Evolutionary conservation across 2,113 vertebrate species (phyloP).

Genomic region (Rafetus swinhoei): DNA sequence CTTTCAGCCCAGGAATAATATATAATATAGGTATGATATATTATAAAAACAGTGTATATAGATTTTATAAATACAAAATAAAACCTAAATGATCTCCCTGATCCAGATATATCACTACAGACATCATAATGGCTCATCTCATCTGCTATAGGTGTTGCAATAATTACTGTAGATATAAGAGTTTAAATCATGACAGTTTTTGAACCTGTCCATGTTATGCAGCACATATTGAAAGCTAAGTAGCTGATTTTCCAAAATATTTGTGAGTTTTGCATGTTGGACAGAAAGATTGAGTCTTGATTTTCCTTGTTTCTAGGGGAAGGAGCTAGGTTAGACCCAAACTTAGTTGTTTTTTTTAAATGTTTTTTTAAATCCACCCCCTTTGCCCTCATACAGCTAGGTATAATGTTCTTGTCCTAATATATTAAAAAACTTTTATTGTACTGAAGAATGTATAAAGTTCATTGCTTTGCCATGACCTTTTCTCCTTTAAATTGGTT

Average conservation of each 20-base stretch:
- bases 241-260: neutral
- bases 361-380: conserved; percentile 51
- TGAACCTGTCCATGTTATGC: neutral
- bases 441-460: conserved; percentile 52
- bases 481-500: conserved; percentile 76
- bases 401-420: conserved; percentile 55
- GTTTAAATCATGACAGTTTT: neutral
- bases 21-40: neutral
- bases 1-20: neutral
- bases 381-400: conserved; percentile 5
- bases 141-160: neutral
- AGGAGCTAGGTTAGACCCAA: conserved; percentile 19
- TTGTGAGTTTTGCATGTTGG: neutral
- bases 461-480: conserved; percentile 65
- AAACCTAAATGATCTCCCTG: neutral
- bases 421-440: conserved; percentile 54
- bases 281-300: neutral
- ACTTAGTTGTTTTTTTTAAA: neutral
- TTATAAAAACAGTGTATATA: neutral
- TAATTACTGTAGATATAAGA: neutral
- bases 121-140: neutral
- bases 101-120: neutral
- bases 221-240: neutral
- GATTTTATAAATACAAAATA: neutral
- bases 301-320: conserved; percentile 27